These are phyloP conservation scores for Galerucella nymphaeae DNA, from an alignment of 2,888 invertebrate genomes.

Conservation along the genomic window DNA sequence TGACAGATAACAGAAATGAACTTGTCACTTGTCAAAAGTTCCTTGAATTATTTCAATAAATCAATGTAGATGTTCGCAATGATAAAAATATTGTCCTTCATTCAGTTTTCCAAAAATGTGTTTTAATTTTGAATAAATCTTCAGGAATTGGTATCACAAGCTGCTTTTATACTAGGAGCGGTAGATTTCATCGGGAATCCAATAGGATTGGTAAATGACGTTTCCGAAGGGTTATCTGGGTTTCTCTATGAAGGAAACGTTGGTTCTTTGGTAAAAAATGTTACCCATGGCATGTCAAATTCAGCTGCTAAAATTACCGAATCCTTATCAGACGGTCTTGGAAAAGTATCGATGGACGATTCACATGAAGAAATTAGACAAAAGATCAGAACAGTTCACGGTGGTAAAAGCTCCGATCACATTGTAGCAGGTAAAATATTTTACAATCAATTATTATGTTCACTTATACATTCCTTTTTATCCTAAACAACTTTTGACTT, in stretches of 20 bases:
- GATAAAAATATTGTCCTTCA: too few species aligned
- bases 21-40: too few species aligned
- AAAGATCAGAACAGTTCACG: constrained; percentile 69
- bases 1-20: too few species aligned
- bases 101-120: neutral
- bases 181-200: constrained; percentile 99
- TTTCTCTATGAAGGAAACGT: constrained; percentile 94
- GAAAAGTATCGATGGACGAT: constrained; percentile 87
- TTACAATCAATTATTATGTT: too few species aligned
- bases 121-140: too few species aligned
- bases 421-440: constrained; percentile 75
- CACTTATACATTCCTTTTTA: too few species aligned
- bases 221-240: constrained; percentile 94
- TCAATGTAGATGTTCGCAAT: too few species aligned
- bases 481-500: too few species aligned
- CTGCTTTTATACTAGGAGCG: constrained; percentile 93
- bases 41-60: too few species aligned
- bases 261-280: constrained; percentile 90
- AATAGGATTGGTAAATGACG: constrained; percentile 93
- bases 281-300: constrained; percentile 97
- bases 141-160: constrained; percentile 93
- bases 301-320: constrained; percentile 96
- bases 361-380: constrained; percentile 91
- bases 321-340: constrained; percentile 91
- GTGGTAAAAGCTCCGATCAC: constrained; percentile 77